Evolutionary conservation across 1,140 invertebrate genomes (phyloP), one percentile per base, ranked within the genome.

Genomic region (Pectinophora gossypiella): DNA sequence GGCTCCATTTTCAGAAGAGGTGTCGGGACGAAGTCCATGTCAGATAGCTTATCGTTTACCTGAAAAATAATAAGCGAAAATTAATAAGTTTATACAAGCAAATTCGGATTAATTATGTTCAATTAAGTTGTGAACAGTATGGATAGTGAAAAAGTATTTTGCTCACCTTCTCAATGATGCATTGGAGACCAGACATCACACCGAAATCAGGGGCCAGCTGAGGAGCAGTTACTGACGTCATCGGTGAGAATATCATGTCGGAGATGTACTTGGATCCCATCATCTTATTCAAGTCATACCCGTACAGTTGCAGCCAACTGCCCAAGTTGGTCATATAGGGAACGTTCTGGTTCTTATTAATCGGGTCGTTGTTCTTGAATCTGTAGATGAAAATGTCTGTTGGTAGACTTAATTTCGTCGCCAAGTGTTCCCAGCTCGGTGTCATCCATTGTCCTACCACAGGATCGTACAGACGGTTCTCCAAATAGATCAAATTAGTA

Each of bases 391-490:
- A 97, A 16, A 98, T 94, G 69, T 97, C 95, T 0, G 94, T 95
- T 0, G 96, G 96, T 12, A 93, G 91, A 6, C 92, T 95, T 44
- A 97, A 87, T 71, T 90, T 90, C 10, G 94, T 94, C 0, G 95
- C 94, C 55, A 97, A 89, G 56, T 94, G 91, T 65, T 96, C 94
- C 94, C 97, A 98, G 20, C 94, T 92, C 0, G 97, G 97, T 0
- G 95, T 96, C 91, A 98, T 95, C 96, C 97, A 99, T 69, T 98
- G 96, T 2, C 96, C 97, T 32, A 97, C 95, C 0, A 93, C 90
- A 0, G 97, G 95, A 86, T 99, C 97, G 76, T 99, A 99, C 43
- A 97, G 90, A 48, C 96, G 89, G 48, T 94, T 94, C 42, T 94
- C 91, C 46, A 97, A 89, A 72, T 97, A 95, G 1, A 98, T 89